phyloP scores from a whole-genome alignment of 2,797 vertebrate species.

The Schizopygopsis malacanthus region DNA sequence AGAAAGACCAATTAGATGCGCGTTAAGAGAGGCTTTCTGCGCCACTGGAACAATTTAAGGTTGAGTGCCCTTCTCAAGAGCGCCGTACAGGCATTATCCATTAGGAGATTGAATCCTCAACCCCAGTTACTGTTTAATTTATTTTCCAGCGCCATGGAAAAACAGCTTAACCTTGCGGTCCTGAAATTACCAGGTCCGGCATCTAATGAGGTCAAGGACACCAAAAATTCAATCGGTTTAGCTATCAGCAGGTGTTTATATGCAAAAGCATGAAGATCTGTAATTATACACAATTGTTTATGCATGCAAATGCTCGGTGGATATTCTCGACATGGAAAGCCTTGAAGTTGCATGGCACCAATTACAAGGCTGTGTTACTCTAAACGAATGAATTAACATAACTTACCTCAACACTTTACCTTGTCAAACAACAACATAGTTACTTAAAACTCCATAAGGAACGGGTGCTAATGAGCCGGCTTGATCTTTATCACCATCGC shows the following conservation, averaged over 20 bases:
- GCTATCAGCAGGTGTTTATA: conserved; percentile 16
- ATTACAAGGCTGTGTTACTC: conserved; percentile 21
- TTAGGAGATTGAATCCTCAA: conserved; percentile 51
- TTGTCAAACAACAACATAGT: conserved; percentile 31
- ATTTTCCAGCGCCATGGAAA: conserved; percentile 7
- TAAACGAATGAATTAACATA: conserved; percentile 28
- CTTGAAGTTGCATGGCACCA: conserved; percentile 8
- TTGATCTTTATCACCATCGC: conserved; percentile 3
- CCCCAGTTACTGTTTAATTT: conserved; percentile 42
- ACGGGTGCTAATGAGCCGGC: background rate
- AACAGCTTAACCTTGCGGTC: background rate
- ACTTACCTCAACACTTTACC: conserved; percentile 31
- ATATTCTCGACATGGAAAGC: background rate
- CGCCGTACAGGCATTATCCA: conserved; percentile 35
- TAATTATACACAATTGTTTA: background rate
- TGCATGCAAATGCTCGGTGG: background rate
- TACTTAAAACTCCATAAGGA: conserved; percentile 29
- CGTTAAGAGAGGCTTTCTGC: conserved; percentile 44
- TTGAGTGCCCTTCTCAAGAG: conserved; percentile 32
- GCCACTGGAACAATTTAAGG: conserved; percentile 33
- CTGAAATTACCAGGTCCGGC: background rate
- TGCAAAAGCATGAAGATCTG: background rate
- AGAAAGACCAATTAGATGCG: conserved; percentile 31
- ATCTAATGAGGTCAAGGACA: conserved; percentile 34
- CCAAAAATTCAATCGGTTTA: background rate